Evolutionary conservation across 2,797 vertebrate species (phyloP).

Genomic region (Scolopax rusticola): DNA sequence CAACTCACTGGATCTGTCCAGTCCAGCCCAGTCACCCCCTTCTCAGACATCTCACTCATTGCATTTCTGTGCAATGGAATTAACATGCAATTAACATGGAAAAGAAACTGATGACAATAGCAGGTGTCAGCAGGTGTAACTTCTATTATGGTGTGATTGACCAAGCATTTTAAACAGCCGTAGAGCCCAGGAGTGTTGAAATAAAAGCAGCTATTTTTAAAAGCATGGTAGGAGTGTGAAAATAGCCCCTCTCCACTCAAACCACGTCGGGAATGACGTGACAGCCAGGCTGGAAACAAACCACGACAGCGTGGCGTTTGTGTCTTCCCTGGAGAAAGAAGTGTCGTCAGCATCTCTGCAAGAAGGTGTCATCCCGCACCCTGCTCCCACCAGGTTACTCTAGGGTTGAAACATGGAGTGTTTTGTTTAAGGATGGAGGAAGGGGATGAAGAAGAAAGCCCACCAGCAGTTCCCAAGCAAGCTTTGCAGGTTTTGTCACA

Average conservation of each 20-base stretch:
- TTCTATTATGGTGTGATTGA: not conserved
- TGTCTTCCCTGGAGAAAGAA: not conserved
- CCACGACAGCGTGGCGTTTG: accelerated
- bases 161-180: not conserved
- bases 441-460: not conserved
- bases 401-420: accelerated
- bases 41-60: not conserved
- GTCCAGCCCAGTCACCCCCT: not conserved
- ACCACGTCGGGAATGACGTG: not conserved
- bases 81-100: not conserved
- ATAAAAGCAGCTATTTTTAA: not conserved
- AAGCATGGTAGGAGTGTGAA: conserved; percentile 10
- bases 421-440: not conserved
- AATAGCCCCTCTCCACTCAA: not conserved
- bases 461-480: not conserved
- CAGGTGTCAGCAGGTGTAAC: not conserved
- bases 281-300: conserved; percentile 20
- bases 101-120: not conserved
- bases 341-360: not conserved
- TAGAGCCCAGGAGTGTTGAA: not conserved
- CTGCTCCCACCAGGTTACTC: not conserved
- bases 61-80: accelerated
- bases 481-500: not conserved
- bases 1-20: accelerated
- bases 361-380: not conserved